These are phyloP conservation scores for Hydriomena furcata DNA, from an alignment of 2,888 invertebrate genomes.

Conservation along the genomic window DNA sequence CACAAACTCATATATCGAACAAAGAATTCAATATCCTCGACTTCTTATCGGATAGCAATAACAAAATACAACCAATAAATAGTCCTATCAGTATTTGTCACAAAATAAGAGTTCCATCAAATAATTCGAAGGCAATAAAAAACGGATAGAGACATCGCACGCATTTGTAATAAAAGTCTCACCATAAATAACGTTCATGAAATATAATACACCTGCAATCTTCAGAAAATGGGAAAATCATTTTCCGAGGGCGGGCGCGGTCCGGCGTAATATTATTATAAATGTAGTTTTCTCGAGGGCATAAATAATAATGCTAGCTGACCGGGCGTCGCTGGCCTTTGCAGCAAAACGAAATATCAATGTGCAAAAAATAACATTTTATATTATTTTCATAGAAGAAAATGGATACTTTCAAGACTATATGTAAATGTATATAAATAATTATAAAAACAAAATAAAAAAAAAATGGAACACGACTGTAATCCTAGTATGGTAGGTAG, in stretches of 20 bases:
- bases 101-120: conserved; percentile 76
- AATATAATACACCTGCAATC: conserved; percentile 84
- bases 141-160: conserved; percentile 82
- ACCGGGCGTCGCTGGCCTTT: conserved; percentile 41
- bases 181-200: conserved; percentile 83
- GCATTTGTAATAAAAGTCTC: conserved; percentile 83
- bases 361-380: conserved; percentile 11
- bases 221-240: conserved; percentile 83
- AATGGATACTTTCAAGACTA: no score
- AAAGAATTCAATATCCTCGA: conserved; percentile 53
- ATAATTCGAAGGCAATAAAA: conserved; percentile 77
- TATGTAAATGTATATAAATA: no score
- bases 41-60: conserved; percentile 55
- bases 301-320: conserved; percentile 80
- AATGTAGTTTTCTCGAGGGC: conserved; percentile 78
- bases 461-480: no score
- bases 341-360: conserved; percentile 28
- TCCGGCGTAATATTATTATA: conserved; percentile 82
- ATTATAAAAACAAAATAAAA: no score
- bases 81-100: conserved; percentile 65
- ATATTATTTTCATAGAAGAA: no score
- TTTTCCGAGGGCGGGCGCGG: conserved; percentile 81
- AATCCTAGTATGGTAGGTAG: no score
- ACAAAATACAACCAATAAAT: conserved; percentile 64
- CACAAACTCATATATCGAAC: conserved; percentile 44